A percentile compares a stretch with the other conserved stretches of the same genome.
Evolutionary conservation across 2,888 invertebrate genomes (phyloP).

Genomic region (Cosmia pyralina): DNA sequence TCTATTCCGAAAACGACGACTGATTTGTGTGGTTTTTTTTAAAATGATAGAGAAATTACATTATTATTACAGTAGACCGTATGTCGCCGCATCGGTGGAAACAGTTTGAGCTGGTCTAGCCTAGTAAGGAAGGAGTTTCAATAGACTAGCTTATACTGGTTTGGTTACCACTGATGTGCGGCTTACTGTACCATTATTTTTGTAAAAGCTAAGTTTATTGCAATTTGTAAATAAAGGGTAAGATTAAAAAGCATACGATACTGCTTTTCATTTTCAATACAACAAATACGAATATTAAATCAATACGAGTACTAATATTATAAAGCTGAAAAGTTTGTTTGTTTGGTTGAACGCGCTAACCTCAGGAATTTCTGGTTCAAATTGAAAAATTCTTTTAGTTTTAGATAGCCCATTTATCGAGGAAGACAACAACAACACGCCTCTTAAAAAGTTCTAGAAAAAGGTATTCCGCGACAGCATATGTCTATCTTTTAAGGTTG

Average conservation of each 20-base stretch:
- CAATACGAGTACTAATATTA: too few relatives aligned
- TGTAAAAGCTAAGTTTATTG: not conserved
- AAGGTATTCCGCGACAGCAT: too few relatives aligned
- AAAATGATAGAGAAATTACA: conserved; percentile 45
- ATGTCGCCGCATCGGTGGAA: not conserved
- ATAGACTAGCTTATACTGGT: not conserved
- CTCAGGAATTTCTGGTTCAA: too few relatives aligned
- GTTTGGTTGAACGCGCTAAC: too few relatives aligned
- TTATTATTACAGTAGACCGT: not conserved
- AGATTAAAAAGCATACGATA: not conserved
- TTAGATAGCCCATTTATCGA: too few relatives aligned
- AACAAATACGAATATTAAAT: not conserved
- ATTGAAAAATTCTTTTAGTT: too few relatives aligned
- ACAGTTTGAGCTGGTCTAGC: not conserved
- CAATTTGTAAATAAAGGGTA: conserved; percentile 34
- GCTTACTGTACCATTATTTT: not conserved
- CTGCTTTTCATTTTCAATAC: conserved; percentile 21
- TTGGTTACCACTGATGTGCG: not conserved
- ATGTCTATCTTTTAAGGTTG: too few relatives aligned
- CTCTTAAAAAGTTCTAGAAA: too few relatives aligned
- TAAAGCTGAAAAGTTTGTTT: too few relatives aligned
- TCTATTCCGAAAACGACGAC: conserved; percentile 90
- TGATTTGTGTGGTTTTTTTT: conserved; percentile 91
- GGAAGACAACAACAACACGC: too few relatives aligned
- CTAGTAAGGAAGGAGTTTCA: not conserved